Conservation (phyloP, 1,140 invertebrate genomes). For the Hermetia illucens region DNA sequence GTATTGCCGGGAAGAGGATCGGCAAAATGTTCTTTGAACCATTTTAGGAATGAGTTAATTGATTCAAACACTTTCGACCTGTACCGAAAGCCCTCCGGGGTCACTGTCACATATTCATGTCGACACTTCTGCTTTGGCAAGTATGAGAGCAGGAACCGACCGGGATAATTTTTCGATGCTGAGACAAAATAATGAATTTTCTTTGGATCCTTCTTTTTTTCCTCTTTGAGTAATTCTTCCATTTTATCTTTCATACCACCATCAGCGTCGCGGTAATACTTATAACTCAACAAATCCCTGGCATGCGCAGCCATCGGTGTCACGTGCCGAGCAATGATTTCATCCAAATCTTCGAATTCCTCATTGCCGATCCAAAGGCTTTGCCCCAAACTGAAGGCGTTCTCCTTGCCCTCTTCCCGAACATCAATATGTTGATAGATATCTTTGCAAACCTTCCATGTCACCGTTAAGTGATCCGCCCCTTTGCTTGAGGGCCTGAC, state of each 20-base stretch:
- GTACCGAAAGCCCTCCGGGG: slow-evolving; percentile 86
- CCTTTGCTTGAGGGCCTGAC: slow-evolving; percentile 94
- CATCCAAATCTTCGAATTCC: slow-evolving; percentile 96
- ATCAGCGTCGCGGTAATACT: slow-evolving; percentile 68
- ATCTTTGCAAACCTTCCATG: slow-evolving; percentile 93
- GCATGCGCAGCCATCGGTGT: slow-evolving; percentile 91
- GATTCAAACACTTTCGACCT: slow-evolving; percentile 77
- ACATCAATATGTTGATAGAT: slow-evolving; percentile 96
- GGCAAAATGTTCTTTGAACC: slow-evolving; percentile 97
- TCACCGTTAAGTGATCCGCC: slow-evolving; percentile 88
- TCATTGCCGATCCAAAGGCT: slow-evolving; percentile 71
- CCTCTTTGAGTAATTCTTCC: slow-evolving; percentile 73
- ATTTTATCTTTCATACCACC: slow-evolving; percentile 67
- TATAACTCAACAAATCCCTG: slow-evolving; percentile 80
- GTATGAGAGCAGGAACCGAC: slow-evolving; percentile 91
- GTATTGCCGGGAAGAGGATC: slow-evolving; percentile 71
- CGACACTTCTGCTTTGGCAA: slow-evolving; percentile 67
- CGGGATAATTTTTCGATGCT: slow-evolving; percentile 77
- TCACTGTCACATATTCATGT: slow-evolving; percentile 86
- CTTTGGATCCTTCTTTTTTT: slow-evolving; percentile 69
- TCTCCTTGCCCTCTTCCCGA: slow-evolving; percentile 90
- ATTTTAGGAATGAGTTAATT: slow-evolving; percentile 70
- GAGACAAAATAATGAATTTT: slow-evolving; percentile 89
- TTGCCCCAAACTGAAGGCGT: slow-evolving; percentile 86
- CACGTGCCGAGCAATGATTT: slow-evolving; percentile 93